Conservation (phyloP, 2,113 vertebrate genomes). For the Loxodonta africana region DNA sequence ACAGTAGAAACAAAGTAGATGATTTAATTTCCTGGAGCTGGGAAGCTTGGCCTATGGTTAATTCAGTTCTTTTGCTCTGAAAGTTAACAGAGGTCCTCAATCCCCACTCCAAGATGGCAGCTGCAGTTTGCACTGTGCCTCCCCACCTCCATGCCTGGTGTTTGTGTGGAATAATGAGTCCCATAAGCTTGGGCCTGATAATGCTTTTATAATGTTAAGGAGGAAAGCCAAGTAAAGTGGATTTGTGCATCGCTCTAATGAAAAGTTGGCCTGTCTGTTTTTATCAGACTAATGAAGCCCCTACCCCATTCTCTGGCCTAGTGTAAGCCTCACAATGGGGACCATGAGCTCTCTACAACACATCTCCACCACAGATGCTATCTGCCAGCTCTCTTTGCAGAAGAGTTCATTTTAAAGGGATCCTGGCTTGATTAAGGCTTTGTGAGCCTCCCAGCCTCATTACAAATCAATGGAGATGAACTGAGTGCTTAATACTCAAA, state of each 20-base stretch:
- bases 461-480: conserved; percentile 76
- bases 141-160: conserved; percentile 14
- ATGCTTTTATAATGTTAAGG: conserved; percentile 70
- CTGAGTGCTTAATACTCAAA: conserved; percentile 76
- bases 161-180: conserved; percentile 76
- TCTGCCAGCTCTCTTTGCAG: conserved; percentile 73
- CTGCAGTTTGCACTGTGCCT: background rate
- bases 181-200: conserved; percentile 71
- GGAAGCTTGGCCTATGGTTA: conserved; percentile 50
- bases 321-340: conserved; percentile 47
- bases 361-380: conserved; percentile 67
- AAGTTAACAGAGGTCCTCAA: background rate
- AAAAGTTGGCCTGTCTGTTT: conserved; percentile 73
- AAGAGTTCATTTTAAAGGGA: conserved; percentile 78
- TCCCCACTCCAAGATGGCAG: background rate
- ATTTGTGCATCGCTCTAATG: conserved; percentile 76
- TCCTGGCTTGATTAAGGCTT: conserved; percentile 70
- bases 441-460: conserved; percentile 75
- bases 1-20: background rate
- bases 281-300: conserved; percentile 75
- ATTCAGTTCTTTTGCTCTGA: conserved; percentile 32
- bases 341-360: conserved; percentile 40
- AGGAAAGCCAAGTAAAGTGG: conserved; percentile 49
- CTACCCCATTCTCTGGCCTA: conserved; percentile 41
- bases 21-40: conserved; percentile 63